phyloP scores from a whole-genome alignment of 1,140 invertebrate species.

The Mamestra configurata region DNA sequence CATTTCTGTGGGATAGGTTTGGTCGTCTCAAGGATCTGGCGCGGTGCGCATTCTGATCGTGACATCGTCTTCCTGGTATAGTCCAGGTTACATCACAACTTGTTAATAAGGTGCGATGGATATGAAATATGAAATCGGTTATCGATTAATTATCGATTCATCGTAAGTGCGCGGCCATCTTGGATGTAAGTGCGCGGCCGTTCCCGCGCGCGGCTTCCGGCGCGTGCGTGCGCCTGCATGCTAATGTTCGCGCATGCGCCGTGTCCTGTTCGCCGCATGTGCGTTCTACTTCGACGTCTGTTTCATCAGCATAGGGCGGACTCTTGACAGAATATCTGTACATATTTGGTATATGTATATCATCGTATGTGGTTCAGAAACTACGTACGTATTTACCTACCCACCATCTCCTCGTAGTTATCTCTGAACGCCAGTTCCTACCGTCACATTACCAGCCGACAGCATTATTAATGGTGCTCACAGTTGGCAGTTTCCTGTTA shows the following conservation, averaged over 20 bases:
- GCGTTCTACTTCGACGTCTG: constrained; percentile 66
- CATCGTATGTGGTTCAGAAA: not conserved
- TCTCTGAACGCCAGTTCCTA: constrained; percentile 15
- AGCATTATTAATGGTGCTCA: constrained; percentile 37
- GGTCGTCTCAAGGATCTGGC: constrained; percentile 73
- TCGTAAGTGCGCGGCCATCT: constrained; percentile 82
- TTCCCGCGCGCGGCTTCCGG: constrained; percentile 83
- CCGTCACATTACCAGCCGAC: constrained; percentile 11
- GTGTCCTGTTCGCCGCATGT: constrained; percentile 70
- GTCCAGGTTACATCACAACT: constrained; percentile 82
- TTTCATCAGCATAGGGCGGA: constrained; percentile 39
- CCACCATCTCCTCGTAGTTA: not conserved
- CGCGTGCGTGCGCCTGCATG: constrained; percentile 80
- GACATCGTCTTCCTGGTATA: constrained; percentile 61
- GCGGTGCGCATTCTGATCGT: constrained; percentile 71
- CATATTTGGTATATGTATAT: not conserved
- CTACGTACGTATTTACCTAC: not conserved
- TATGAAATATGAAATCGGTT: constrained; percentile 86
- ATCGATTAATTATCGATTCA: constrained; percentile 86
- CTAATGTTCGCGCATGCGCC: constrained; percentile 78
- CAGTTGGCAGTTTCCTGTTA: constrained; percentile 45
- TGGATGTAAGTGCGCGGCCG: constrained; percentile 80
- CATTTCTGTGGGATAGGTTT: constrained; percentile 69
- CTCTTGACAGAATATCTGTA: constrained; percentile 36
- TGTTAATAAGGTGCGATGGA: constrained; percentile 75